A percentile compares a stretch with the other conserved stretches of the same genome.
phyloP scores from a whole-genome alignment of 2,888 invertebrate genomes.

The Papilio elwesi region DNA sequence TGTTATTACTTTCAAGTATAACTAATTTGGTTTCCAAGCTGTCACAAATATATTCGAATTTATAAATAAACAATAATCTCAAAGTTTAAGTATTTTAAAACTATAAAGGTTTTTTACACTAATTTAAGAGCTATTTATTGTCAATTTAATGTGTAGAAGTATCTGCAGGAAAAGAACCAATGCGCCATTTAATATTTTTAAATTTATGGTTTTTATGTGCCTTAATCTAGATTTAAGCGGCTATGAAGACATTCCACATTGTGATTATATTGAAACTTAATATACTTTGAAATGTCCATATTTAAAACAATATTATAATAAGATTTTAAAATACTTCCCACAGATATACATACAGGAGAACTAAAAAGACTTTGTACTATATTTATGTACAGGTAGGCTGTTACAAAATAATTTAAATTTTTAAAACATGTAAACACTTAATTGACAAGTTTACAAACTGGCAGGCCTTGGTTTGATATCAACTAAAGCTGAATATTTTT shows the following conservation, averaged over 20 bases:
- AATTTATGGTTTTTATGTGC: constrained; percentile 61
- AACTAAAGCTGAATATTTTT: too few species aligned
- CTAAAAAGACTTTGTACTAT: too few species aligned
- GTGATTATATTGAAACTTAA: constrained; percentile 28
- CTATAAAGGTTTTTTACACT: constrained; percentile 33
- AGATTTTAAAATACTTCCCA: background rate
- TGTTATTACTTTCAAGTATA: background rate
- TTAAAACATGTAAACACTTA: too few species aligned
- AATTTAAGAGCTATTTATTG: constrained; percentile 45
- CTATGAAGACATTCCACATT: constrained; percentile 36
- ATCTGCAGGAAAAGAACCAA: constrained; percentile 69
- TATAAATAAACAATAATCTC: constrained; percentile 23
- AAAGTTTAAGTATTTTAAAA: constrained; percentile 21
- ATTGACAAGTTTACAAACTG: too few species aligned
- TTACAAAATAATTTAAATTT: too few species aligned
- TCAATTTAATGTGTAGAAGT: constrained; percentile 58
- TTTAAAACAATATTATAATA: background rate
- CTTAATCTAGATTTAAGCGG: constrained; percentile 55
- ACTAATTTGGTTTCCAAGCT: background rate
- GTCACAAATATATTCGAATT: constrained; percentile 20
- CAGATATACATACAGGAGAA: too few species aligned
- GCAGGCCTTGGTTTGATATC: too few species aligned
- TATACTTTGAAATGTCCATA: background rate
- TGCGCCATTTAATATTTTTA: constrained; percentile 64
- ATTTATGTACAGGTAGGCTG: too few species aligned